Conservation (phyloP, 2,113 vertebrate genomes). For the Guaruba guarouba region DNA sequence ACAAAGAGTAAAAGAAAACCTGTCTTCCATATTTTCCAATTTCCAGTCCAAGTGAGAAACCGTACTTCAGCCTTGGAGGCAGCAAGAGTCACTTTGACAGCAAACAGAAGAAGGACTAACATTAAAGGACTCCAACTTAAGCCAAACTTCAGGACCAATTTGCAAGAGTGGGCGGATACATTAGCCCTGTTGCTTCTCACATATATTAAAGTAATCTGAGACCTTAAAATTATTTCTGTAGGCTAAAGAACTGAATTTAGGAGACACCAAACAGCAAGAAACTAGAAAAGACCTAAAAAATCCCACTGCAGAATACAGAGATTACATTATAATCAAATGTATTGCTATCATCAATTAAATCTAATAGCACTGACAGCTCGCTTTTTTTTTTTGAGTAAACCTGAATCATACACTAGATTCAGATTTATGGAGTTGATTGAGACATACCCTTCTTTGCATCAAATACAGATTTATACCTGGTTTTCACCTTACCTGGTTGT, state of each 20-base stretch:
- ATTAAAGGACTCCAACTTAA: background rate
- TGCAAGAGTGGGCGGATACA: background rate
- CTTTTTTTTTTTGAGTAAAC: background rate
- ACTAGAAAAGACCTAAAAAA: background rate
- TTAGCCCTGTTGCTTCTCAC: background rate
- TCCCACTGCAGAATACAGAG: background rate
- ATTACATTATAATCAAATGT: background rate
- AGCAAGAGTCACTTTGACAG: background rate
- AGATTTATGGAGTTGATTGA: background rate
- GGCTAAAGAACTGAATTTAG: background rate
- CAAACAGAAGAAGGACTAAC: background rate
- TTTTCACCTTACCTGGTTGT: background rate
- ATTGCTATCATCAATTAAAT: background rate
- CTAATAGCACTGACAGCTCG: background rate
- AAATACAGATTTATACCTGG: rapidly evolving
- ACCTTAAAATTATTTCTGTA: background rate
- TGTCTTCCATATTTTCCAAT: background rate
- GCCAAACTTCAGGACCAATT: background rate
- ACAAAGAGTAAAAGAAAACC: background rate
- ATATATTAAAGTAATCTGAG: background rate
- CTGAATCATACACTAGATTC: background rate
- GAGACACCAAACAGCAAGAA: background rate
- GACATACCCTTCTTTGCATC: background rate
- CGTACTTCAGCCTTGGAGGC: background rate
- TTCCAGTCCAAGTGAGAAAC: background rate